Conservation (phyloP, 2,113 vertebrate genomes). For the Chiloscyllium plagiosum region DNA sequence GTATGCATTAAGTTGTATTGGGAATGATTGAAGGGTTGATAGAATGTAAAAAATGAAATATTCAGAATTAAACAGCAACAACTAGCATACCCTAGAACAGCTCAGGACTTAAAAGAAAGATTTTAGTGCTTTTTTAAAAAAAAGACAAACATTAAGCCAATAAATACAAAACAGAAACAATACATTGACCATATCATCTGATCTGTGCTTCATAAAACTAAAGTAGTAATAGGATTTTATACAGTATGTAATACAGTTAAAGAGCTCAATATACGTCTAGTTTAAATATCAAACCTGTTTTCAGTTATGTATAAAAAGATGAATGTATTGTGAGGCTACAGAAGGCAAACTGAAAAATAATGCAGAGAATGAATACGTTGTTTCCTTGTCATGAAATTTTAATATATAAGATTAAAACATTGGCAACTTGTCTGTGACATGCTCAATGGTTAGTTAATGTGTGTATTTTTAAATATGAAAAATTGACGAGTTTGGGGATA, state of each 20-base stretch:
- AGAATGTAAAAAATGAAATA: neutral
- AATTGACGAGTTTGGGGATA: neutral
- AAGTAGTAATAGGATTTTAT: neutral
- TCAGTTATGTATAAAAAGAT: neutral
- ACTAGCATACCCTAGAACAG: neutral
- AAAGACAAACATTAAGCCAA: neutral
- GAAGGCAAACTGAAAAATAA: neutral
- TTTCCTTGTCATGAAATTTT: slow-evolving; percentile 3
- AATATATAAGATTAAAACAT: neutral
- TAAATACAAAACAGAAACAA: neutral
- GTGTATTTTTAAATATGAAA: neutral
- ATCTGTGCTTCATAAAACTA: neutral
- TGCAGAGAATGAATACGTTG: neutral
- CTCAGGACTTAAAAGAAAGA: neutral
- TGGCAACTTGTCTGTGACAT: neutral
- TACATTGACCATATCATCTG: neutral
- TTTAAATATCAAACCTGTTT: neutral
- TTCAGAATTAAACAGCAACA: neutral
- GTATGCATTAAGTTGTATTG: neutral
- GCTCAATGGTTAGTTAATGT: neutral
- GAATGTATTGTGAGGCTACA: neutral
- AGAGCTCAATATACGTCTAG: neutral
- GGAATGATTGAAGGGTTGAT: neutral
- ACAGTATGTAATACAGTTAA: too few relatives aligned
- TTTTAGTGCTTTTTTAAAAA: neutral